Evolutionary conservation across 2,888 invertebrate species (phyloP), one percentile per base, ranked within the genome.

Genomic region (Callimorpha dominula): DNA sequence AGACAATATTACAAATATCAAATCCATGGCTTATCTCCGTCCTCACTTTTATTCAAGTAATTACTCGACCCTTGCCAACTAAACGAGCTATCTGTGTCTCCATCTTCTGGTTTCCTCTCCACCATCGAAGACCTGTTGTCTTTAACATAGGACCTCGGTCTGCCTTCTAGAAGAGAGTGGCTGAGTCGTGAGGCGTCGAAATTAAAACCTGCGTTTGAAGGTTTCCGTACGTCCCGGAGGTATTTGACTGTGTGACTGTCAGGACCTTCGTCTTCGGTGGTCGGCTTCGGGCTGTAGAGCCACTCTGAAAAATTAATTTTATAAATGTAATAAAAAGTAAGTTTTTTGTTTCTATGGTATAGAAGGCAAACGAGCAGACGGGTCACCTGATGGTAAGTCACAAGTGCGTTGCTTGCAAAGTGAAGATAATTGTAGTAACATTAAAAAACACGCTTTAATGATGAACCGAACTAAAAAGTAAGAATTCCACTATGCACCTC

Each of bases 231-330:
- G 67, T 96, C 95, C 65, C 91, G 88, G 12, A 94, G 86, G 81
- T 95, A 96, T 70, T 92, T 91, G 94, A 94, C 95, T 0, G 96
- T 96, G 88, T 96, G 94, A 68, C 94, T 95, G 70, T 94, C 92
- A 3, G 91, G 81, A 0, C 86, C 88, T 4, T 83, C 89, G 17
- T 89, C 88, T 4, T 73, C 72, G 9, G 40, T 40, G 6, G 86
- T 85, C 0, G 87, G 73, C 60, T 91, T 92, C 0, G 95, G 94
- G 68, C 92, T 95, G 92, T 96, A 96, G 67, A 92, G 81, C 96
- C 96, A 96, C 83, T 95, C 96, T 96, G 69, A 20, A 69, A 68
- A 49, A 57, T 8, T 12, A n/a, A 17, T 2, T 65, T 57, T 57
- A 4, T 31, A 31, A 5, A 14, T 60, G 20, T 60, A 14, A 60